Evolutionary conservation across 2,888 invertebrate species (phyloP), one percentile per base, ranked within the genome.

Genomic region (Hoplodrina blanda): DNA sequence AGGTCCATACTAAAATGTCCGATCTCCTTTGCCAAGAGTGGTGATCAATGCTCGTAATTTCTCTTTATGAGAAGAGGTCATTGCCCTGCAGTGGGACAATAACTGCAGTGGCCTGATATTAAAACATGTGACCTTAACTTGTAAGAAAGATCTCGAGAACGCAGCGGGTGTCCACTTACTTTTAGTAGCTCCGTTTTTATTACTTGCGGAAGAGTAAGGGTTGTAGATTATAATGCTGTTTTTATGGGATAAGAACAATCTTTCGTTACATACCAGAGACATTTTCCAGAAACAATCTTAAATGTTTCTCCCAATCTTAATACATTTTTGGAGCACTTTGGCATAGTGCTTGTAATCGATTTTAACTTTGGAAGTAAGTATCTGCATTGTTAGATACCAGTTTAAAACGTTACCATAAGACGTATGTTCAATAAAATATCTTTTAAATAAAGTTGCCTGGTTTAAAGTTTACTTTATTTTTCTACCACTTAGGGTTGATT

Each of bases 121-220:
- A 37, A 8, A 8, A 37, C 37, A 37, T 37, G 37, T 41, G 41
- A 41, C 41, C 2, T 41, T 41, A 41, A 10, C 41, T 25, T 20
- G 20, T 62, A 46, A 20, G 1, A 52, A 53, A 57, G 11, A 44
- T 71, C 30, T 62, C 15, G 37, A 13, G 10, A 25, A 37, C 44
- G 25, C 53, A 50, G 49, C 30, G 13, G 25, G 46, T 10, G 49
- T 67, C 20, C 54, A 79, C 62, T 73, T 61, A 64, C 19, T 63
- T 73, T 63, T 41, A 66, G 55, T 78, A 55, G 66, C 8, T 52
- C 19, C 10, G 15, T 74, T 78, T n/a, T 74, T 78, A 74, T 62
- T 50, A 74, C 62, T 20, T 5, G 33, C 57, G 33, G 41, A 76
- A 50, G 30, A 49, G 53, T 54, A 25, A 49, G 76, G 41, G 33